Evolutionary conservation across 2,113 vertebrate genomes (phyloP).

Genomic region (Xyliphius kryptos): DNA sequence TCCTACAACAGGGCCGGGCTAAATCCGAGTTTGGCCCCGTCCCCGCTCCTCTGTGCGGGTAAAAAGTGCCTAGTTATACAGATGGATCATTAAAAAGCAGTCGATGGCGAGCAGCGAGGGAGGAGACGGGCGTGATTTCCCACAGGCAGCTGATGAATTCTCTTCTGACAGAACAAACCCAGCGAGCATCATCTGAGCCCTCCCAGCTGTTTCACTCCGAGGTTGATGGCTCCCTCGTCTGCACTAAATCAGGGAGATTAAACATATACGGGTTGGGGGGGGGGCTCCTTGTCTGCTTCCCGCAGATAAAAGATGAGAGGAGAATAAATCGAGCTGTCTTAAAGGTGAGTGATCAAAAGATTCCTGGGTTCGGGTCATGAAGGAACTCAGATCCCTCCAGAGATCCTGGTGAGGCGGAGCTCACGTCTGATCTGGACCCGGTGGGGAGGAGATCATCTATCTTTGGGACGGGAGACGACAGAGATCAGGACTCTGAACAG

Average conservation of each 20-base stretch:
- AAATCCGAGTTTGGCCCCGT: too few relatives aligned
- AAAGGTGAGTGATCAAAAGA: constrained; percentile 57
- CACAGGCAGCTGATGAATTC: constrained; percentile 16
- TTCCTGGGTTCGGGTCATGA: constrained; percentile 42
- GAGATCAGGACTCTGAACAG: too few relatives aligned
- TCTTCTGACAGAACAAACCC: constrained; percentile 36
- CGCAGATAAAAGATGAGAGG: constrained; percentile 52
- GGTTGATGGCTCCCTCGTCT: constrained; percentile 46
- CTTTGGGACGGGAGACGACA: too few relatives aligned
- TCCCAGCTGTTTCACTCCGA: constrained; percentile 43
- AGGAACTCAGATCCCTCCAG: constrained; percentile 43
- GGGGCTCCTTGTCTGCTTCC: constrained; percentile 42
- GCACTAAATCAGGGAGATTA: constrained; percentile 57
- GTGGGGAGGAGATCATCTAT: too few relatives aligned
- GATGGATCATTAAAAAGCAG: neutral
- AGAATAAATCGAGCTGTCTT: constrained; percentile 45
- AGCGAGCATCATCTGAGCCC: constrained; percentile 34
- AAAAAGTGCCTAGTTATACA: neutral
- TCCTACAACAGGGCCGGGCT: constrained; percentile 3
- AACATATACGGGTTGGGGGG: constrained; percentile 47
- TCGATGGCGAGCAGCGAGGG: neutral
- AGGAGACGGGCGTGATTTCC: constrained; percentile 9
- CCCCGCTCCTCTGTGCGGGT: too few relatives aligned
- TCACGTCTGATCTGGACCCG: neutral
- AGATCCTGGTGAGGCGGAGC: constrained; percentile 44